These are phyloP conservation scores for Caenorhabditis tropicalis DNA, from an alignment of 1,140 invertebrate species.

Conservation along the genomic window DNA sequence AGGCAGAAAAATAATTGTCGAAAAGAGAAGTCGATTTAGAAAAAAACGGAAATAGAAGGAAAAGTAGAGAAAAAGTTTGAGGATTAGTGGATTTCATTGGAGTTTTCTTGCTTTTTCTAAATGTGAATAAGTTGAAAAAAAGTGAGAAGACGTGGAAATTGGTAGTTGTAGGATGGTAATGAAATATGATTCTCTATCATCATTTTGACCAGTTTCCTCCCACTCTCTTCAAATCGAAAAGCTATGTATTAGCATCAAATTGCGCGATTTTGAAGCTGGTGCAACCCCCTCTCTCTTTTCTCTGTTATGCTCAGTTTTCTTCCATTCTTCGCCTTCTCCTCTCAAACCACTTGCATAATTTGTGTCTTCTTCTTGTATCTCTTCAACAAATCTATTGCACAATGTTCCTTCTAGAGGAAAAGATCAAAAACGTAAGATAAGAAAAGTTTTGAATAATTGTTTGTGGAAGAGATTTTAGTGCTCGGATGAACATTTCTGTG, in stretches of 20 bases:
- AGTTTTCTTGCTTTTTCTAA: not conserved
- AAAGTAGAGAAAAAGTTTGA: not conserved
- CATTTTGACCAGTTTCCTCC: not conserved
- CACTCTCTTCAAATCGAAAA: not conserved
- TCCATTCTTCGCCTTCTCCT: not conserved
- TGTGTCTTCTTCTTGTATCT: conserved; percentile 38
- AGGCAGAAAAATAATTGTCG: not conserved
- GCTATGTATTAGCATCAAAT: conserved; percentile 42
- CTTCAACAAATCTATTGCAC: conserved; percentile 42
- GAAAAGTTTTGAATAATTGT: conserved; percentile 28
- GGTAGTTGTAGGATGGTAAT: conserved; percentile 19
- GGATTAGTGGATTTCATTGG: not conserved
- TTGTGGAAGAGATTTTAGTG: not conserved
- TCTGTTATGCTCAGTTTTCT: not conserved
- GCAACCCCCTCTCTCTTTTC: not conserved
- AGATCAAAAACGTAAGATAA: conserved; percentile 12
- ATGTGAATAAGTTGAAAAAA: not conserved
- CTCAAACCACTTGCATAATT: conserved; percentile 44
- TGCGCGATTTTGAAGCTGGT: conserved; percentile 26
- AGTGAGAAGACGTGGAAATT: not conserved
- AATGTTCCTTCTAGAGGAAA: conserved; percentile 10
- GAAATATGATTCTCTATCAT: conserved; percentile 22
- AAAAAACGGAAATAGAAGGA: not conserved
- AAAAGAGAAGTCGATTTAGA: conserved; percentile 20
- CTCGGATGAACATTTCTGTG: too few relatives aligned